Evolutionary conservation across 2,797 vertebrate genomes (phyloP).

Genomic region (Thamnophis elegans): DNA sequence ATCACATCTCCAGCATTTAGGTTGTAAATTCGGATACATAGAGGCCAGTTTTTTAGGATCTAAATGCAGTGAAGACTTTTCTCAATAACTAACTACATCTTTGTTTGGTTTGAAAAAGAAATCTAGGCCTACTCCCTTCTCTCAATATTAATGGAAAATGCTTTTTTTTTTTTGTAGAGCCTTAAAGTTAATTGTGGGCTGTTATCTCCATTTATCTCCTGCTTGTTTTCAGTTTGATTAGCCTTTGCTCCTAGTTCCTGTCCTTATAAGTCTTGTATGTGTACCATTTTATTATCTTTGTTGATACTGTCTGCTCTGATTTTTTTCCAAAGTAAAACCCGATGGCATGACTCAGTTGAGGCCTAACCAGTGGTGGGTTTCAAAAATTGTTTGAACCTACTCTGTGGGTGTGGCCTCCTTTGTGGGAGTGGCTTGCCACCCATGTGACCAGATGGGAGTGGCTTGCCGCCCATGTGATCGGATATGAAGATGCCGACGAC

Average conservation of each 20-base stretch:
- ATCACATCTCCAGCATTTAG: too few species aligned
- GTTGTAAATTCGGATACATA: too few species aligned
- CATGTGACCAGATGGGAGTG: too few species aligned
- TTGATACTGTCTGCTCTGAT: background rate
- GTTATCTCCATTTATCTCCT: background rate
- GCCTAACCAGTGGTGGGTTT: too few species aligned
- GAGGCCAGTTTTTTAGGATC: too few species aligned
- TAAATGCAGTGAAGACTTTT: too few species aligned
- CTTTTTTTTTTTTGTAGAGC: background rate
- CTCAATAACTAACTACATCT: background rate
- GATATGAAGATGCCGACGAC: too few species aligned
- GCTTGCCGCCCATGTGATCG: too few species aligned
- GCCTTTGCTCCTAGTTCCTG: conserved; percentile 10
- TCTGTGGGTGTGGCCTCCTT: too few species aligned
- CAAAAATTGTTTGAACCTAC: too few species aligned
- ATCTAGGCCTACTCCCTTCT: background rate
- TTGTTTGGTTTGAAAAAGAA: background rate
- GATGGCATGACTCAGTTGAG: background rate
- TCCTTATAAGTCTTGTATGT: background rate
- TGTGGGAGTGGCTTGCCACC: too few species aligned
- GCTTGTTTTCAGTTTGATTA: background rate
- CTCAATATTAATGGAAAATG: background rate
- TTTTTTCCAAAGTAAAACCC: background rate
- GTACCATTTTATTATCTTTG: background rate
- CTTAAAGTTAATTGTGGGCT: background rate